Conservation (phyloP, 2,797 vertebrate species). For the Philypnodon macrostomus region DNA sequence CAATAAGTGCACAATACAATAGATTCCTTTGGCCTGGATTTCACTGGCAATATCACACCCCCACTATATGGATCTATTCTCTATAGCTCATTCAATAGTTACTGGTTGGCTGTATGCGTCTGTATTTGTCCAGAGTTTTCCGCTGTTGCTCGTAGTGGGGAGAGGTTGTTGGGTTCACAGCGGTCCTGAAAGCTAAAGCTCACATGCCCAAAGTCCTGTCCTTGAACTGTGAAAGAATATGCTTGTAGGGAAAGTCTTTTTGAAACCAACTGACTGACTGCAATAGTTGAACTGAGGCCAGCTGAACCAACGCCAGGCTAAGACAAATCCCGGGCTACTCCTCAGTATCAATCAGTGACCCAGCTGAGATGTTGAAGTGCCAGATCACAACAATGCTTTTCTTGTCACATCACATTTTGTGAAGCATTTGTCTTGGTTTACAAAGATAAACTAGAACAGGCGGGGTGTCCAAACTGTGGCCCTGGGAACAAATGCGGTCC, state of each 20-base stretch:
- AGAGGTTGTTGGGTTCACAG: slow-evolving; percentile 74
- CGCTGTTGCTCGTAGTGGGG: slow-evolving; percentile 60
- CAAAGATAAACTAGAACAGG: too few relatives aligned
- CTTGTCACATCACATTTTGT: slow-evolving; percentile 39
- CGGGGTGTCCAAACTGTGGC: too few relatives aligned
- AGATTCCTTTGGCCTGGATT: slow-evolving; percentile 48
- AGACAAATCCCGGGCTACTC: slow-evolving; percentile 67
- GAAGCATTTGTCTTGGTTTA: too few relatives aligned
- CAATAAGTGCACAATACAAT: slow-evolving; percentile 31
- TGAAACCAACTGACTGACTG: slow-evolving; percentile 65
- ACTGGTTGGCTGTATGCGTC: too few relatives aligned
- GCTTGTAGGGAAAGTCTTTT: slow-evolving; percentile 68
- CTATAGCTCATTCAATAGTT: slow-evolving; percentile 39
- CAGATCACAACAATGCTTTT: slow-evolving; percentile 35
- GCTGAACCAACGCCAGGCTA: slow-evolving; percentile 64
- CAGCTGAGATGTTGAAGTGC: slow-evolving; percentile 38
- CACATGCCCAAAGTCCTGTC: slow-evolving; percentile 69
- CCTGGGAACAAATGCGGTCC: too few relatives aligned
- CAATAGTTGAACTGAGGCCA: slow-evolving; percentile 69
- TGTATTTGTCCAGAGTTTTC: slow-evolving; percentile 53
- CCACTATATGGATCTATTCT: slow-evolving; percentile 55
- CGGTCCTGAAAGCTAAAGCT: slow-evolving; percentile 60
- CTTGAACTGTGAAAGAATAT: slow-evolving; percentile 76
- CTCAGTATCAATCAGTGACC: slow-evolving; percentile 52
- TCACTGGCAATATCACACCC: slow-evolving; percentile 43